Conservation (phyloP, 2,113 vertebrate genomes). For the Patagioenas fasciata region DNA sequence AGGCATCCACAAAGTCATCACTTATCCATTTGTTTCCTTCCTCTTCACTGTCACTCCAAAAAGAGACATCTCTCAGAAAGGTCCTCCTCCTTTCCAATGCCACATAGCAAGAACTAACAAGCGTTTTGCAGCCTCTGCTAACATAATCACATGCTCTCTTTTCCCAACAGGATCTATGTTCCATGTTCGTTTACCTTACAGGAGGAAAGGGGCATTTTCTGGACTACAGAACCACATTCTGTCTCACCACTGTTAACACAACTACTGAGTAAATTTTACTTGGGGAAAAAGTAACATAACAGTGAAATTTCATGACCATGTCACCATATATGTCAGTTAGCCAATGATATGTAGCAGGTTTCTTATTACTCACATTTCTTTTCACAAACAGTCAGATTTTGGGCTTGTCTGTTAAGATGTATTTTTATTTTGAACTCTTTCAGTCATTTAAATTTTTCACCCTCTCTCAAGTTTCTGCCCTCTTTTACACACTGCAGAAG, state of each 20-base stretch:
- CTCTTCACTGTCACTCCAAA: background rate
- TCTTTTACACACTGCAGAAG: background rate
- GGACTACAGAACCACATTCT: background rate
- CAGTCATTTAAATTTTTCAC: background rate
- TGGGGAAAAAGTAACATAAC: background rate
- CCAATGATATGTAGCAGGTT: background rate
- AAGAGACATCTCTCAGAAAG: background rate
- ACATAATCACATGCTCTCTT: background rate
- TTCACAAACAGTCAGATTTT: background rate
- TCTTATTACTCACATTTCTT: background rate
- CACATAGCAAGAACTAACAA: background rate
- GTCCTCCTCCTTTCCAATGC: background rate
- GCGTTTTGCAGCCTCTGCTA: background rate
- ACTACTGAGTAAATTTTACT: background rate
- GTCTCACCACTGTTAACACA: background rate
- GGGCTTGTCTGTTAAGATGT: background rate
- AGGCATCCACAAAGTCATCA: background rate
- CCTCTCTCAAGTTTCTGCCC: background rate
- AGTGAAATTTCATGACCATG: background rate
- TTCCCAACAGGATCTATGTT: background rate
- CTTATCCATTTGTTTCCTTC: background rate
- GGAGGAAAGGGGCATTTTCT: background rate
- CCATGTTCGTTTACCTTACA: background rate
- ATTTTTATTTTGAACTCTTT: background rate
- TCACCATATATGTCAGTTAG: background rate